These are phyloP conservation scores for Autographa gamma DNA, from an alignment of 2,888 invertebrate genomes.

Conservation along the genomic window DNA sequence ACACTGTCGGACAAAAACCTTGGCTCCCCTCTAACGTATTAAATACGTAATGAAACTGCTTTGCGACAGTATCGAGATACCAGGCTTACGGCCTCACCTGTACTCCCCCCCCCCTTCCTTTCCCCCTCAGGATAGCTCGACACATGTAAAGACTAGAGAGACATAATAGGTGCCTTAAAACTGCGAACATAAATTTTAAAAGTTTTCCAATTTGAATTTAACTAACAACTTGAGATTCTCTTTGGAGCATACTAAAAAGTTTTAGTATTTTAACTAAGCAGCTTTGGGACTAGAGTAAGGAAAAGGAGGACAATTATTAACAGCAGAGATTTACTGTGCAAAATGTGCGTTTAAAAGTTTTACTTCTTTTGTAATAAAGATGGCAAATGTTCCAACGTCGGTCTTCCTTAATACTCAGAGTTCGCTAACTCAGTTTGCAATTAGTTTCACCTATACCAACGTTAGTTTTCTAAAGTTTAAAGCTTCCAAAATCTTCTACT, in stretches of 20 bases:
- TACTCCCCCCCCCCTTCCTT: constrained; percentile 8
- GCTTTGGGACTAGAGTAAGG: constrained; percentile 63
- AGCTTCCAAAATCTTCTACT: constrained; percentile 8
- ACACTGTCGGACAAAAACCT: constrained; percentile 40
- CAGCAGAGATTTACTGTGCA: constrained; percentile 64
- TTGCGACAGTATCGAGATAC: constrained; percentile 37
- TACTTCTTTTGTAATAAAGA: constrained; percentile 29
- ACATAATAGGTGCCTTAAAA: constrained; percentile 83
- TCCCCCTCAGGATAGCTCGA: constrained; percentile 39
- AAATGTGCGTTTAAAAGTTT: constrained; percentile 61
- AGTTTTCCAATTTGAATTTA: constrained; percentile 87
- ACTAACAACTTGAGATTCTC: constrained; percentile 85
- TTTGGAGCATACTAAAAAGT: constrained; percentile 78
- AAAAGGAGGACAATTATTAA: constrained; percentile 71
- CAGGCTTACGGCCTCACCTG: constrained; percentile 18
- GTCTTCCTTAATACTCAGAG: constrained; percentile 15
- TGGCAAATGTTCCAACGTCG: constrained; percentile 15
- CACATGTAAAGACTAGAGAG: constrained; percentile 72
- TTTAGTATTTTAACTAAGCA: constrained; percentile 79
- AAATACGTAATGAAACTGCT: constrained; percentile 60
- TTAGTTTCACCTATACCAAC: constrained; percentile 22
- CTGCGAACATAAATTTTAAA: constrained; percentile 84
- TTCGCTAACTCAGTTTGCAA: constrained; percentile 31
- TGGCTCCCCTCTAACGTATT: constrained; percentile 49
- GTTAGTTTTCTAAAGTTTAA: constrained; percentile 20